A percentile compares a stretch with the other conserved stretches of the same genome.
phyloP scores from a whole-genome alignment of 2,888 invertebrate genomes.

The Clistopyga incitator region DNA sequence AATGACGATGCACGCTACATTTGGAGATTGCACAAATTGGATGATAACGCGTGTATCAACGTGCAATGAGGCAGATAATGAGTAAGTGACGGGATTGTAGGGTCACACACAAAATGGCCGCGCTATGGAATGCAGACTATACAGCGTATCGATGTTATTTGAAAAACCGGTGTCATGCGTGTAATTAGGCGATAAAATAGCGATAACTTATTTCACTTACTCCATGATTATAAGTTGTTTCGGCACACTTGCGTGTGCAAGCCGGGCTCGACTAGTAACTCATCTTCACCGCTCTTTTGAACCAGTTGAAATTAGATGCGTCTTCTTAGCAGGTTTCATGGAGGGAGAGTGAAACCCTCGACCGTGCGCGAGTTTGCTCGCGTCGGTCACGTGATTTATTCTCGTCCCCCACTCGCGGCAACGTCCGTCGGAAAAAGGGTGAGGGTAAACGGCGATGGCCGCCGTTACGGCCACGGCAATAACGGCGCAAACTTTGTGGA shows the following conservation, averaged over 20 bases:
- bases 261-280: conserved; percentile 88
- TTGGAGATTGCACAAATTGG: background rate
- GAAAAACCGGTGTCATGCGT: conserved; percentile 14
- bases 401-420: conserved; percentile 26
- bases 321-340: conserved; percentile 81
- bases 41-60: background rate
- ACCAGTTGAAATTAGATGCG: conserved; percentile 84
- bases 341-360: conserved; percentile 78
- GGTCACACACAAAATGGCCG: conserved; percentile 76
- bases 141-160: conserved; percentile 10
- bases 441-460: conserved; percentile 17
- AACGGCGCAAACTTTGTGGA: background rate
- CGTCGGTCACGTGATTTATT: conserved; percentile 72
- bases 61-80: background rate
- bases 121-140: conserved; percentile 28
- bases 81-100: conserved; percentile 11
- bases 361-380: conserved; percentile 59
- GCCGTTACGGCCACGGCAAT: background rate
- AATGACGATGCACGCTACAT: background rate
- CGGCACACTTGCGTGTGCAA: conserved; percentile 91
- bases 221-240: conserved; percentile 87
- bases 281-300: conserved; percentile 88
- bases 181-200: conserved; percentile 53
- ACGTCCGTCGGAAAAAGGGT: background rate
- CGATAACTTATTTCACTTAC: conserved; percentile 86